Evolutionary conservation across 2,888 invertebrate species (phyloP).

Genomic region (Hartigia nigra): DNA sequence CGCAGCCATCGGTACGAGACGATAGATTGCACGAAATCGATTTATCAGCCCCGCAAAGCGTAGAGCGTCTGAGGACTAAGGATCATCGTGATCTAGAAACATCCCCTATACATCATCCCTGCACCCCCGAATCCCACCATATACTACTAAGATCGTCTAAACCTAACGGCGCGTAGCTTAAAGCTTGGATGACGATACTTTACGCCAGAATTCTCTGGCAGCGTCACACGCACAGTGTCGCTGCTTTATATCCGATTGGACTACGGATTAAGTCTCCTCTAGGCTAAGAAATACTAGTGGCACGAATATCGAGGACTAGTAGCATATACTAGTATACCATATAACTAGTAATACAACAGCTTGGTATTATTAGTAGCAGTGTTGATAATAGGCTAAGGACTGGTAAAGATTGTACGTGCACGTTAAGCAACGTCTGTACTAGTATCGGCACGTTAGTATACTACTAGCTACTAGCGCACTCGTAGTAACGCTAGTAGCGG

Average conservation of each 20-base stretch:
- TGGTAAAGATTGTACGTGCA: not conserved
- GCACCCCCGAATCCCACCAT: not conserved
- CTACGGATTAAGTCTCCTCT: not conserved
- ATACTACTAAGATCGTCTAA: not conserved
- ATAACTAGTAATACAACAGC: not conserved
- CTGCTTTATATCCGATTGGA: not conserved
- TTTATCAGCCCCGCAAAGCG: not conserved
- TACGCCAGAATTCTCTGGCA: not conserved
- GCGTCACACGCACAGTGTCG: not conserved
- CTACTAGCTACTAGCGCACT: not conserved
- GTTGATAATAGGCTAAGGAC: not conserved
- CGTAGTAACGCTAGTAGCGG: not conserved
- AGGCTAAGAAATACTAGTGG: not conserved
- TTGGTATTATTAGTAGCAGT: not conserved
- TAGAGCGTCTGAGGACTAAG: not conserved
- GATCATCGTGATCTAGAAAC: not conserved
- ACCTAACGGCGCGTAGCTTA: not conserved
- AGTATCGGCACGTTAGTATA: not conserved
- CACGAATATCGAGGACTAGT: not conserved
- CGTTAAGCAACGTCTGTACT: not conserved
- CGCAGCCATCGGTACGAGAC: not conserved
- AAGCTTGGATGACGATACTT: not conserved
- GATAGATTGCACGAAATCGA: not conserved
- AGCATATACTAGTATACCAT: not conserved
- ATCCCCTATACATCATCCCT: not conserved